Conservation (phyloP, 2,797 vertebrate species). For the Melanotaenia pygmaea region DNA sequence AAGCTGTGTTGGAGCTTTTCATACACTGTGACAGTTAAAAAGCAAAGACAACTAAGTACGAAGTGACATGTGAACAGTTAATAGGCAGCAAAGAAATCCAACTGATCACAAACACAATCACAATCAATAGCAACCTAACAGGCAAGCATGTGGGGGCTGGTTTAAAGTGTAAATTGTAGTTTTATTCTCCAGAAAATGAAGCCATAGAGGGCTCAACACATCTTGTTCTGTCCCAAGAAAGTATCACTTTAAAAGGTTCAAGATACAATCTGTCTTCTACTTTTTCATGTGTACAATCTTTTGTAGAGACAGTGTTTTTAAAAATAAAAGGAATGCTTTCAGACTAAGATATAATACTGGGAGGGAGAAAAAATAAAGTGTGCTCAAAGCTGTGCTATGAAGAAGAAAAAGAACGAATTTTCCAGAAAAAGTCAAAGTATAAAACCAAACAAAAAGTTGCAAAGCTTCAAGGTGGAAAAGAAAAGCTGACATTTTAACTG, state of each 20-base stretch:
- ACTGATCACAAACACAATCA: constrained; percentile 64
- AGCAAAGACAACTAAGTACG: constrained; percentile 50
- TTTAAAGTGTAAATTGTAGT: constrained; percentile 34
- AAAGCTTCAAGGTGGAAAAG: constrained; percentile 26
- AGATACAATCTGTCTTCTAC: constrained; percentile 24
- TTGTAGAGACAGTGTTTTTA: constrained; percentile 28
- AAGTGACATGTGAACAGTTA: constrained; percentile 43
- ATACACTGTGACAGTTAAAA: constrained; percentile 38
- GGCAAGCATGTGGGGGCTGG: constrained; percentile 14
- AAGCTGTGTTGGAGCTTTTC: constrained; percentile 36
- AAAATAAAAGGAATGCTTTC: constrained; percentile 71
- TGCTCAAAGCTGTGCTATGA: constrained; percentile 33
- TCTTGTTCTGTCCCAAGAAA: constrained; percentile 34
- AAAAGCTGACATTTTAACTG: constrained; percentile 46
- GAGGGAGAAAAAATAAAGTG: constrained; percentile 25
- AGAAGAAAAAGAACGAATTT: background rate
- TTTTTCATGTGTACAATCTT: constrained; percentile 48
- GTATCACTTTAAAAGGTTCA: constrained; percentile 30
- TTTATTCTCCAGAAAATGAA: constrained; percentile 42
- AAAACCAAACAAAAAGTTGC: constrained; percentile 37
- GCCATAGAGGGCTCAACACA: constrained; percentile 31
- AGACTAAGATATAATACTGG: constrained; percentile 51
- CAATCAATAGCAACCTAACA: constrained; percentile 51
- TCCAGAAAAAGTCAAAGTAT: constrained; percentile 26
- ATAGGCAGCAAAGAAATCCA: constrained; percentile 40